Percentiles rank a stretch among this genome's conserved stretches.
phyloP scores from a whole-genome alignment of 2,797 vertebrate genomes.

The Sebastes umbrosus region DNA sequence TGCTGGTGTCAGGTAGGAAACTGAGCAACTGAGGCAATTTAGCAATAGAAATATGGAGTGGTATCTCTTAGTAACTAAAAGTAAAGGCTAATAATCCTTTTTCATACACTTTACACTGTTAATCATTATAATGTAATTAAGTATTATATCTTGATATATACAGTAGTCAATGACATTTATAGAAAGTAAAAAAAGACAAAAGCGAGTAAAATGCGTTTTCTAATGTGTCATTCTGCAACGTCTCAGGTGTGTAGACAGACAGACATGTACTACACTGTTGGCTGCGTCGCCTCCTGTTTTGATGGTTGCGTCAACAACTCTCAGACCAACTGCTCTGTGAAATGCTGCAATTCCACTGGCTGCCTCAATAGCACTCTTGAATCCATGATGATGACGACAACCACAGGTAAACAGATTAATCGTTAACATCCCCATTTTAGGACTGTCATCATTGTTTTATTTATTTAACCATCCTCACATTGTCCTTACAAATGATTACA shows the following conservation, averaged over 20 bases:
- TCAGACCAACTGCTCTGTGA: slow-evolving; percentile 67
- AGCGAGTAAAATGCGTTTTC: neutral
- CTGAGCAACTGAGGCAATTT: neutral
- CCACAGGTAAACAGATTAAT: slow-evolving; percentile 61
- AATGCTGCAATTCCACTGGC: slow-evolving; percentile 74
- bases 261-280: slow-evolving; percentile 60
- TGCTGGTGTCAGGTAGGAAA: slow-evolving; percentile 76
- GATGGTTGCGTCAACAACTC: slow-evolving; percentile 31
- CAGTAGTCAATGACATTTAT: neutral
- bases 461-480: neutral
- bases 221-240: slow-evolving; percentile 32
- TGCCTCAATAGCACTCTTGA: slow-evolving; percentile 78
- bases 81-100: neutral
- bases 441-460: neutral
- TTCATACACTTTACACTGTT: neutral
- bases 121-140: neutral
- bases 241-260: slow-evolving; percentile 74
- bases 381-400: slow-evolving; percentile 56
- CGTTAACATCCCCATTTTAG: neutral
- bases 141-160: neutral
- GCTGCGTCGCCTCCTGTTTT: slow-evolving; percentile 74
- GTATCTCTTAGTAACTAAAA: neutral
- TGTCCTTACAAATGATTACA: neutral
- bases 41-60: neutral
- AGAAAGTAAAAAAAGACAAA: neutral